Evolutionary conservation across 2,888 invertebrate genomes (phyloP).

Genomic region (Hydraecia micacea): DNA sequence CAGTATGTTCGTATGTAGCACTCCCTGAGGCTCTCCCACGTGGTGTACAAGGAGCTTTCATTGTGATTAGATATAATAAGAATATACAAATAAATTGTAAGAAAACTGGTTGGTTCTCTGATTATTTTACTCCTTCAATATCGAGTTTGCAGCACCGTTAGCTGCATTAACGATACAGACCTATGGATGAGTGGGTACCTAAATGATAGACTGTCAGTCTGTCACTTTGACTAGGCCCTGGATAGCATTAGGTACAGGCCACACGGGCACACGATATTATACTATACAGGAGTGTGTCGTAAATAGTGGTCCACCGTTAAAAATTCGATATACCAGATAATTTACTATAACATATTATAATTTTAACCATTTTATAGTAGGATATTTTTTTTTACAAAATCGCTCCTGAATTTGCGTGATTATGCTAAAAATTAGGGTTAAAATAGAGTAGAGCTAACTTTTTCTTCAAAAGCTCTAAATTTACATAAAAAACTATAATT

Average conservation of each 20-base stretch:
- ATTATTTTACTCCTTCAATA: background rate
- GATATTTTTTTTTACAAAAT: too few relatives aligned
- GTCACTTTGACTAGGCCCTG: background rate
- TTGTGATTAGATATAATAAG: slow-evolving; percentile 1
- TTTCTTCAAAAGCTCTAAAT: too few relatives aligned
- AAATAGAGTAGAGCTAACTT: too few relatives aligned
- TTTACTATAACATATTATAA: too few relatives aligned
- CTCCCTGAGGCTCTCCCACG: background rate
- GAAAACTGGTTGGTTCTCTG: background rate
- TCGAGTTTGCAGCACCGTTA: background rate
- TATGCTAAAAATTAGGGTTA: too few relatives aligned
- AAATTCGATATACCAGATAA: too few relatives aligned
- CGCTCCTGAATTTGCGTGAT: too few relatives aligned
- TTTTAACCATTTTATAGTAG: too few relatives aligned
- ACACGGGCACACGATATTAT: background rate
- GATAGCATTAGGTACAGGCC: background rate
- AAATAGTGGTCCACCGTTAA: too few relatives aligned
- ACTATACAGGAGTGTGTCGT: too few relatives aligned
- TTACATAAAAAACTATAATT: too few relatives aligned
- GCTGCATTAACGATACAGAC: background rate
- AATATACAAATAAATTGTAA: slow-evolving; percentile 1
- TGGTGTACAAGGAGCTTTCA: background rate
- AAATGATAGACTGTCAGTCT: background rate
- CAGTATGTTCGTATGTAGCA: background rate
- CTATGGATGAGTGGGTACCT: background rate